Evolutionary conservation across 2,113 vertebrate species (phyloP).

Genomic region (Amia ocellicauda): DNA sequence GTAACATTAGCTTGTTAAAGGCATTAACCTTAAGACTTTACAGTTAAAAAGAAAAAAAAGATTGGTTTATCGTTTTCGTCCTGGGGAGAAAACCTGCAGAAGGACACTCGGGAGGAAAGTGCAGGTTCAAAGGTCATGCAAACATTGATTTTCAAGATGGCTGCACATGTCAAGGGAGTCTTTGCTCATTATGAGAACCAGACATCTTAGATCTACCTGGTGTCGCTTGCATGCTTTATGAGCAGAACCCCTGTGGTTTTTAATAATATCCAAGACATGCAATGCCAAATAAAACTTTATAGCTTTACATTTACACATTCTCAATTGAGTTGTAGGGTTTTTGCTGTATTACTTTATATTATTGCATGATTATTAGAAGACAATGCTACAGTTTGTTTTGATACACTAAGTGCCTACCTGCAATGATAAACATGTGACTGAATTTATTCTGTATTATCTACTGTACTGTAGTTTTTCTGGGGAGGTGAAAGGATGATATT

Average conservation of each 20-base stretch:
- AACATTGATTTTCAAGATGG: slow-evolving; percentile 79
- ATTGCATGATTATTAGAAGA: slow-evolving; percentile 1
- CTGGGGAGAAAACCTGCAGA: slow-evolving; percentile 62
- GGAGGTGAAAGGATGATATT: too few relatives aligned
- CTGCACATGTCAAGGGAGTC: slow-evolving; percentile 59
- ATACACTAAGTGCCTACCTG: too few relatives aligned
- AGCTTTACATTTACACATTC: slow-evolving; percentile 18
- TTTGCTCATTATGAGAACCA: slow-evolving; percentile 65
- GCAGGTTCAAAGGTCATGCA: slow-evolving; percentile 69
- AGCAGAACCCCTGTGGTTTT: slow-evolving; percentile 10
- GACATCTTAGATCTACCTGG: slow-evolving; percentile 37
- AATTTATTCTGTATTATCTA: too few relatives aligned
- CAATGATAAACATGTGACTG: too few relatives aligned
- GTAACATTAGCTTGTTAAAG: slow-evolving; percentile 73
- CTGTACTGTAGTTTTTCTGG: too few relatives aligned
- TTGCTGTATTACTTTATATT: slow-evolving; percentile 14
- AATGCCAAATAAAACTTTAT: slow-evolving; percentile 22
- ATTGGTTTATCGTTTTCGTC: slow-evolving; percentile 70
- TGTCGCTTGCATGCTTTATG: slow-evolving; percentile 11
- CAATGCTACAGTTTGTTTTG: neutral
- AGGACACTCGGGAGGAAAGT: slow-evolving; percentile 57
- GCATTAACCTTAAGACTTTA: slow-evolving; percentile 71
- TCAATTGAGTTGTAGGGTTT: slow-evolving; percentile 12
- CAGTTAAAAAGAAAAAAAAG: slow-evolving; percentile 62
- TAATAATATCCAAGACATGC: slow-evolving; percentile 9